Evolutionary conservation across 2,797 vertebrate genomes (phyloP), one percentile per base, ranked within the genome.

Genomic region (Gallinago solitaria): DNA sequence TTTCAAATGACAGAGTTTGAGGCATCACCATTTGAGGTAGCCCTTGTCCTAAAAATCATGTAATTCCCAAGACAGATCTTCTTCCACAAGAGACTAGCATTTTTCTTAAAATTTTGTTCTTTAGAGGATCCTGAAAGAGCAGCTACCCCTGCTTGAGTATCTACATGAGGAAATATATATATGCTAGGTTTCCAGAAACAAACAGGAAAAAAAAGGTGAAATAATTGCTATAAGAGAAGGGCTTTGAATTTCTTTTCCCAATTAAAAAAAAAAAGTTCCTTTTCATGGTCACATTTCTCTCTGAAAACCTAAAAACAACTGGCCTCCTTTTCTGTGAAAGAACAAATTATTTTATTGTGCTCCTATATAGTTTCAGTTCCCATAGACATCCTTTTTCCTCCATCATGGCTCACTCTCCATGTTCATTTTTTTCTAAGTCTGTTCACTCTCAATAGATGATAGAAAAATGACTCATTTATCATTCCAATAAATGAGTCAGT

Each of bases 401-500:
- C 30, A 39, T 65, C 57, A 25, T 21, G 6, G 41, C 12, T 92
- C 16, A 37, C 16, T 50, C 27, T 73, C n/a, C 35, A 25, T 69
- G 6, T 30, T 94, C 3, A 41, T 89, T 50, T 54, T 60, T 41
- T 0, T 19, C 53, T 21, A 32, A 39, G 12, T 43, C 20, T 69
- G 47, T 82, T 21, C 41, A 51, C 19, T 65, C 51, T 87, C 60
- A 77, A 67, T n/a, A 71, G 18, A 23, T 93, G 41, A 35, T 73
- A 57, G 79, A 65, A 43, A 93, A 60, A 10, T 1, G 10, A 69
- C 47, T 85, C 71, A 65, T 88, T 94, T 77, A 61, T 82, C 75
- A 57, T 92, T 89, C 21, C 54, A 79, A 19, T 39, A 75, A 86
- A 45, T 79, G 45, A 93, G 53, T 74, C 69, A 54, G 56, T 91